Evolutionary conservation across 2,113 vertebrate species (phyloP), one percentile per base, ranked within the genome.

Genomic region (Pterocles orientalis): DNA sequence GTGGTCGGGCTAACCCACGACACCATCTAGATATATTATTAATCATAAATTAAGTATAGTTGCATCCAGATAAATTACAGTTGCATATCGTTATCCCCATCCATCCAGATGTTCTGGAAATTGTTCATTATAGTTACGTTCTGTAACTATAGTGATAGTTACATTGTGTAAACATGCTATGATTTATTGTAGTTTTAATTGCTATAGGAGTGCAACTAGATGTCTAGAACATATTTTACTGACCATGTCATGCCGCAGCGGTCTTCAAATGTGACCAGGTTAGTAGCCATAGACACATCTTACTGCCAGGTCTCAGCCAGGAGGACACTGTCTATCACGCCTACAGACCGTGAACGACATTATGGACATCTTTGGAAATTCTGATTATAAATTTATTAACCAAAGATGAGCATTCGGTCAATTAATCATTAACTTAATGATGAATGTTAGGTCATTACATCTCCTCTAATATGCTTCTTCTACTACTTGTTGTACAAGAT

Each of bases 101-200:
- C 57, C 71, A 72, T 73, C 54, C 95, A 96, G 95, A 96, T 94
- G 92, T 92, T 73, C 88, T 96, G 94, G 71, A 94, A 96, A 81
- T 62, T 58, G 47, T 68, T 90, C 60, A n/a, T 75, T 72, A 65
- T 6, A 68, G 69, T 79, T 78, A 75, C 66, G 58, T 48, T 76
- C 53, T 28, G 75, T 85, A 93, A 83, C 93, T 71, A 56, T 9
- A 73, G 85, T 39, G 68, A 70, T 48, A 60, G 56, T 26, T 68
- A 58, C 25, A 45, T 31, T 68, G 60, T 45, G 51, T 64, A 91
- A 86, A 88, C 66, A 82, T 12, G 33, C 31, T 12, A 26, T 19
- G 61, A 85, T 57, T 94, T 73, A 69, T 24, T 39, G 23, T 36
- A 7, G 1, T 25, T 85, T 68, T 58, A 53, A 56, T 31, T 69